Conservation (phyloP, 2,888 invertebrate genomes). For the Bembecia ichneumoniformis region DNA sequence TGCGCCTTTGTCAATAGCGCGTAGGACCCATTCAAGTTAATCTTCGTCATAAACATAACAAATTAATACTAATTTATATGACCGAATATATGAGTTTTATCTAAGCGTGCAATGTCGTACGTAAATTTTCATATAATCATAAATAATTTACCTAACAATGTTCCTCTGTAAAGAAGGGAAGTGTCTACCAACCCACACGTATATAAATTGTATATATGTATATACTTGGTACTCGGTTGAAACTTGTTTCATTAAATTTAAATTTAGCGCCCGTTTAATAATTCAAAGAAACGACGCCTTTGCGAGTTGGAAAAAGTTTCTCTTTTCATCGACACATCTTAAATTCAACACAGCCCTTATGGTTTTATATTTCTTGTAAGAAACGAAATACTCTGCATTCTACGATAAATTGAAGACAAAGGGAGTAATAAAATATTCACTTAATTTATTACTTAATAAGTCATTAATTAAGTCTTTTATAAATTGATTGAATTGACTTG, state of each 20-base stretch:
- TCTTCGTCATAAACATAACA: no score
- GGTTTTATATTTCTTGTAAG: constrained; percentile 7
- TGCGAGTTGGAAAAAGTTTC: constrained; percentile 31
- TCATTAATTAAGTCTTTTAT: no score
- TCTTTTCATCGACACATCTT: constrained; percentile 32
- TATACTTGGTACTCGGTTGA: constrained; percentile 31
- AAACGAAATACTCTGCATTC: no score
- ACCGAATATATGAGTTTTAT: not conserved
- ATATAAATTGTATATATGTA: constrained; percentile 36
- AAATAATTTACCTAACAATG: constrained; percentile 36
- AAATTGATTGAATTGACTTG: no score
- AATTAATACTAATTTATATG: not conserved
- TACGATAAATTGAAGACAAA: no score
- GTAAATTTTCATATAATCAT: constrained; percentile 12
- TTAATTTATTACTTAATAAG: no score
- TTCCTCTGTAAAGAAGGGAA: constrained; percentile 25
- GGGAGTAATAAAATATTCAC: no score
- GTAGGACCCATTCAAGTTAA: no score
- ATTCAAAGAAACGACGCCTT: constrained; percentile 49
- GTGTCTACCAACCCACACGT: constrained; percentile 24
- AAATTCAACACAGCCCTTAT: constrained; percentile 23
- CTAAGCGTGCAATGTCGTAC: not conserved
- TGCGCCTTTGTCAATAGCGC: no score
- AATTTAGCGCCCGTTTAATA: constrained; percentile 59
- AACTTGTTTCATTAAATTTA: constrained; percentile 66